Evolutionary conservation across 2,888 invertebrate genomes (phyloP), one percentile per base, ranked within the genome.

Genomic region (Globia sparganii): DNA sequence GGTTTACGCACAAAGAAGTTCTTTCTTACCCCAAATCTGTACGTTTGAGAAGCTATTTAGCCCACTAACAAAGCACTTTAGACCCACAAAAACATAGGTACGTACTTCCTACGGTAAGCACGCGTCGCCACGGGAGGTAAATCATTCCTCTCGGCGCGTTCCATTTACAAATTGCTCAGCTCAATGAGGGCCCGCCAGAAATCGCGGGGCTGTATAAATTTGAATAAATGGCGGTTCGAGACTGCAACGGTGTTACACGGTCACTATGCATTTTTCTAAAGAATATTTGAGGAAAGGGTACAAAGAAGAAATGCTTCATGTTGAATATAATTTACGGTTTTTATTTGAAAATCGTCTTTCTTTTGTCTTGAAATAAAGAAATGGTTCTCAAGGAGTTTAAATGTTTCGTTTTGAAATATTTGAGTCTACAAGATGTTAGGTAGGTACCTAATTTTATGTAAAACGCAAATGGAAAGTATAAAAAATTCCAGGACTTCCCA

Each of bases 101-200:
- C 70, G 53, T 72, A 73, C 67, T 75, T 65, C 31, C 28, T 43
- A 53, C 59, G 74, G 87, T 83, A 80, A 87, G 86, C 85, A 88
- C 86, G 87, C 86, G 86, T 88, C 84, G 83, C 87, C 81, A 77
- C 83, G 89, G 88, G 88, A 87, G 91, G 90, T 91, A 91, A 92
- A 92, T 91, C 91, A 91, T 91, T 88, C 86, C 70, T 87, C 89
- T 88, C 88, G 89, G 90, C 91, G 88, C 93, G 91, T 91, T 93
- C 95, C 94, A 95, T 95, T 94, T 95, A 94, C 93, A 96, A 96
- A 95, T 96, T 95, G 94, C 93, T 91, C 90, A 90, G 91, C 91
- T 92, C 93, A 92, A 93, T 94, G 92, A 92, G 91, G 90, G 88
- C 89, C 88, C 89, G 89, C 88, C 89, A 89, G 90, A 91, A 92